Evolutionary conservation across 2,797 vertebrate genomes (phyloP), one percentile per base, ranked within the genome.

Genomic region (Lophotriccus pileatus): DNA sequence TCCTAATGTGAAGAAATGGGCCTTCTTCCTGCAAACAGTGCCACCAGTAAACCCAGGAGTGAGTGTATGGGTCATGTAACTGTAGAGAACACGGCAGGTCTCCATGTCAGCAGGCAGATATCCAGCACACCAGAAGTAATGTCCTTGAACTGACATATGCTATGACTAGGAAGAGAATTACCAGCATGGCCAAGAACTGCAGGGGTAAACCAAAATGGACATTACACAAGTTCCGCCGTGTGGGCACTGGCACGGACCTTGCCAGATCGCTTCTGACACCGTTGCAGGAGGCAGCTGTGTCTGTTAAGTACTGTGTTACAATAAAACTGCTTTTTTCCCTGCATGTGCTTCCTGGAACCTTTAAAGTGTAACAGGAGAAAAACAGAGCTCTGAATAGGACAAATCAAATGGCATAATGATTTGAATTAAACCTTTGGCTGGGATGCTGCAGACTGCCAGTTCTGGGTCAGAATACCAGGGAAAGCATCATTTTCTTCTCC

Each of bases 101-200:
- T 73, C 60, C 44, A 1, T 52, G 41, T 64, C 49, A 64, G 44
- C 44, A 80, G 87, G 70, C 91, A 64, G 72, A 22, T 77, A 7
- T 58, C 84, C 84, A 85, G 4, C 72, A 46, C 41, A 6, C 27
- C 44, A 72, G 75, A 85, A 93, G 25, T 75, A 60, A 32, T 1
- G 8, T 91, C 79, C 60, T 83, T 80, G 89, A 93, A 46, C 46
- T 69, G 60, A 73, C 91, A 83, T 92, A 91, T 67, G 87, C 87
- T 89, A 0, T 77, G 76, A 74, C 85, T 78, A 85, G 78, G 63
- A 83, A 60, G 56, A 74, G 55, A 32, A 50, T 87, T 76, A 43
- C 52, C 39, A 46, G 23, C 44, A 36, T 1, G 5, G 62, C 84
- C 95, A 93, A 64, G 82, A 93, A 55, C 91, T 47, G 53, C 85